Conservation (phyloP, 1,140 invertebrate species). For the Drosophila fuyamai region DNA sequence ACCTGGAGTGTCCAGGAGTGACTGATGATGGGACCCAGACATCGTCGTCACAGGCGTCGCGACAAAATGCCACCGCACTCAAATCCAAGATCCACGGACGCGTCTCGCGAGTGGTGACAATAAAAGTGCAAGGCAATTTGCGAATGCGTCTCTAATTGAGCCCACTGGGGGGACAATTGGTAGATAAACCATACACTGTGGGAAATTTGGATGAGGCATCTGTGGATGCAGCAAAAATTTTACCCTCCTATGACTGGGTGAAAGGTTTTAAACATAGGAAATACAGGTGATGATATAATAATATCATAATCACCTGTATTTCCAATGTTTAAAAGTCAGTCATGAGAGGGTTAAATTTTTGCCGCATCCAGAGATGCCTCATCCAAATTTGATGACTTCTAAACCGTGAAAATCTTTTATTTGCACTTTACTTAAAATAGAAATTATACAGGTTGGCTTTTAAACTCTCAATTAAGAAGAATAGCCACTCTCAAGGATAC, state of each 20-base stretch:
- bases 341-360: background rate
- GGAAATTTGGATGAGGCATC: background rate
- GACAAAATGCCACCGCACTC: constrained; percentile 73
- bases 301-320: too few relatives aligned
- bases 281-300: too few relatives aligned
- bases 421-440: too few relatives aligned
- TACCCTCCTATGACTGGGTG: too few relatives aligned
- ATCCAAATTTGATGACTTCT: background rate
- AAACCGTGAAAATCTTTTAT: too few relatives aligned
- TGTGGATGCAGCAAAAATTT: constrained; percentile 2
- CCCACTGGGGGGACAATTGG: constrained; percentile 30
- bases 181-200: constrained; percentile 11
- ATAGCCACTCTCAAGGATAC: too few relatives aligned
- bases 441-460: too few relatives aligned
- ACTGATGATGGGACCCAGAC: constrained; percentile 42
- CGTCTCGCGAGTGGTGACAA: constrained; percentile 65
- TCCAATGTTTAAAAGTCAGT: too few relatives aligned
- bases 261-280: too few relatives aligned
- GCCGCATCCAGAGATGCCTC: background rate
- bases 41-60: constrained; percentile 57
- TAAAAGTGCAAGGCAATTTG: constrained; percentile 80
- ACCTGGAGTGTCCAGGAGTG: constrained; percentile 54
- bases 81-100: constrained; percentile 45
- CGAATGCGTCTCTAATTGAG: constrained; percentile 76
- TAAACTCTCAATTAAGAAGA: too few relatives aligned